Conservation (phyloP, 1,140 invertebrate species). For the Diorhabda carinulata region DNA sequence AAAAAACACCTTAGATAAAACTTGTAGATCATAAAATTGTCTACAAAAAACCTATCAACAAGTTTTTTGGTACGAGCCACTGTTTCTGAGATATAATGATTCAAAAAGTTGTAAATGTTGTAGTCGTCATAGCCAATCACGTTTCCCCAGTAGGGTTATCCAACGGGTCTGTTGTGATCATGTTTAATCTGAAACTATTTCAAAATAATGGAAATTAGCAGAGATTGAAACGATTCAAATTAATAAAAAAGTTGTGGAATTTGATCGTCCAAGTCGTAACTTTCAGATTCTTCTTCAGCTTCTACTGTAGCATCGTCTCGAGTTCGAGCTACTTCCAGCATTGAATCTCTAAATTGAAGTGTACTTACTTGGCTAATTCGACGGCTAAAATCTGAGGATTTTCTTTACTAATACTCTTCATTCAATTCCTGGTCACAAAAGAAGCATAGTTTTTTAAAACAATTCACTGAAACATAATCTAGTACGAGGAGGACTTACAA, state of each 20-base stretch:
- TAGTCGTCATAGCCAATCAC: neutral
- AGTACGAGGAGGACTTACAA: neutral
- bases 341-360: no score
- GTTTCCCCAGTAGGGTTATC: neutral
- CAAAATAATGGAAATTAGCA: neutral
- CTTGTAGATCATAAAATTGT: conserved; percentile 6
- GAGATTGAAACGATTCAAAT: neutral
- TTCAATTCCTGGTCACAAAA: no score
- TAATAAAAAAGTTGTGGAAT: neutral
- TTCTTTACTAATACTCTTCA: no score
- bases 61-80: neutral
- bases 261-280: neutral
- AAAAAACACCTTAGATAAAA: neutral
- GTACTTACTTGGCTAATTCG: no score
- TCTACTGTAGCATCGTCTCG: neutral
- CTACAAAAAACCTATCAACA: neutral
- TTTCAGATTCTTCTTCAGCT: neutral
- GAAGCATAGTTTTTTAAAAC: no score
- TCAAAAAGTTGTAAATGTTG: neutral
- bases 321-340: neutral
- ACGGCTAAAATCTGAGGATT: no score
- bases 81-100: neutral
- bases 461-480: no score
- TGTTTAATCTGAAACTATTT: neutral
- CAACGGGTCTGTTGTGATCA: neutral